Conservation (phyloP, 2,888 invertebrate species). For the Cheilosia vulpina region DNA sequence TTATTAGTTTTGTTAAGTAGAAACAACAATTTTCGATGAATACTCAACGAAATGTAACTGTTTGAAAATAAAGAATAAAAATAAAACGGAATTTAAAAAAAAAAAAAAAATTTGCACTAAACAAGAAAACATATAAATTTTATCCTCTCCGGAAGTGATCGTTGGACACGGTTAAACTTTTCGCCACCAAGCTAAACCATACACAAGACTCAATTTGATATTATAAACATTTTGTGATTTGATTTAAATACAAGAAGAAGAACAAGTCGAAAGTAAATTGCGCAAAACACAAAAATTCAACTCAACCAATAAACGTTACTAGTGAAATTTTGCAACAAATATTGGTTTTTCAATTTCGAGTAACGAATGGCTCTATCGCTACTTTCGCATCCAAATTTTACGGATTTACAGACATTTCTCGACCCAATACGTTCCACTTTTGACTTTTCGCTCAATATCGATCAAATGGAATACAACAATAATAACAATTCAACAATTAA, state of each 20-base stretch:
- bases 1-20: constrained; percentile 53
- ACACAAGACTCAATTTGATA: constrained; percentile 16
- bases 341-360: constrained; percentile 15
- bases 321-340: constrained; percentile 11
- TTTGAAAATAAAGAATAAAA: constrained; percentile 17
- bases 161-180: constrained; percentile 43
- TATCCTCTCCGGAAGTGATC: constrained; percentile 55
- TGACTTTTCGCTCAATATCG: constrained; percentile 78
- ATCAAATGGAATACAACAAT: constrained; percentile 82
- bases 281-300: neutral
- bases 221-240: constrained; percentile 26
- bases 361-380: constrained; percentile 83
- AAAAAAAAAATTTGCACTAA: constrained; percentile 66
- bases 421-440: constrained; percentile 79
- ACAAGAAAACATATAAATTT: constrained; percentile 58
- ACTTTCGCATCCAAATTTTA: constrained; percentile 81
- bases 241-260: neutral
- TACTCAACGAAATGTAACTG: constrained; percentile 64
- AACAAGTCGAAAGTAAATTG: no score
- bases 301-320: neutral
- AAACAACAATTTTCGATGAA: constrained; percentile 18
- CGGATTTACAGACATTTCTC: constrained; percentile 82
- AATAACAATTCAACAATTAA: constrained; percentile 68
- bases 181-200: constrained; percentile 55
- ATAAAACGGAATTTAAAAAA: constrained; percentile 7